A percentile compares a stretch with the other conserved stretches of the same genome.
Conservation (phyloP, 2,797 vertebrate species). For the Dendrocincla tyrannina region DNA sequence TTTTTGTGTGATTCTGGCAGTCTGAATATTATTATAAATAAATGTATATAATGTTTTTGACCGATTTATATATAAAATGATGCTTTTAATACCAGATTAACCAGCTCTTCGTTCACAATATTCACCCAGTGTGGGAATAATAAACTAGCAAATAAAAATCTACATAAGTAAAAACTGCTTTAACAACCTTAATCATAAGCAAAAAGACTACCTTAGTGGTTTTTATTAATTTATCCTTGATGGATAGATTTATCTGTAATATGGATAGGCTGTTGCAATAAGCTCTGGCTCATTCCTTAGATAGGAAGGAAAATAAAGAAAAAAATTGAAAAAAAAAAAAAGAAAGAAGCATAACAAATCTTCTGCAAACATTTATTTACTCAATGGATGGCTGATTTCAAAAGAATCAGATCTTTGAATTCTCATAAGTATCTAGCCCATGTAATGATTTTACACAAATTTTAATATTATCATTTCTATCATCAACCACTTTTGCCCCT, state of each 20-base stretch:
- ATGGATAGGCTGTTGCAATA: neutral
- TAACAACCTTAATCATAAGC: neutral
- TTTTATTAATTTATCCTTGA: neutral
- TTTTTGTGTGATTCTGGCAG: neutral
- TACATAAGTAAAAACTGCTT: neutral
- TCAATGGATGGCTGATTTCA: neutral
- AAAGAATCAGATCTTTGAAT: neutral
- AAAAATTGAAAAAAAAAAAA: too few relatives aligned
- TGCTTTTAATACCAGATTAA: neutral
- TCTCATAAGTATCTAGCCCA: neutral
- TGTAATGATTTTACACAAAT: neutral
- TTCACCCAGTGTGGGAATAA: neutral
- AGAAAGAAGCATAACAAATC: neutral
- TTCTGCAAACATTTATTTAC: neutral
- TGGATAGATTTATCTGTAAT: neutral
- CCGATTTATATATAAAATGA: neutral
- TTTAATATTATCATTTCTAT: neutral
- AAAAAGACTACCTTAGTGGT: neutral
- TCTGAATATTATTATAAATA: neutral
- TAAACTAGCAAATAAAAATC: neutral
- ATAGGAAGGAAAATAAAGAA: accelerated
- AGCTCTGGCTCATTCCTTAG: neutral
- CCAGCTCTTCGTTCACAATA: neutral
- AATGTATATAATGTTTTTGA: neutral
- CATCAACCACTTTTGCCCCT: neutral